These are phyloP conservation scores for Beroe ovata DNA, from an alignment of 37 sponge, comb jelly and placozoan species.

Conservation along the genomic window DNA sequence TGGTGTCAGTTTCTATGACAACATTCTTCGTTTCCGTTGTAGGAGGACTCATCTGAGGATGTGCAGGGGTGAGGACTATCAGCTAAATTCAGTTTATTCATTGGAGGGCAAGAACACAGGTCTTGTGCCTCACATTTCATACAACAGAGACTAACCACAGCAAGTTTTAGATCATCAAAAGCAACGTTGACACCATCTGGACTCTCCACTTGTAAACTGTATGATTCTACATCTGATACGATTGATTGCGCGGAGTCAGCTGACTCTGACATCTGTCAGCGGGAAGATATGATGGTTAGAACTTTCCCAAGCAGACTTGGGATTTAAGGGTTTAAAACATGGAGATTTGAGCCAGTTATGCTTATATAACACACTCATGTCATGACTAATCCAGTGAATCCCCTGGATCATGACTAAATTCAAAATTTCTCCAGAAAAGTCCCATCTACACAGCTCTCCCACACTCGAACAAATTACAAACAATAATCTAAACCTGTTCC, in stretches of 20 bases:
- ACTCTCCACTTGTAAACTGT: not conserved
- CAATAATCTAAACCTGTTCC: not conserved
- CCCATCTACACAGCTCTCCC: not conserved
- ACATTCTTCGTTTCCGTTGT: not conserved
- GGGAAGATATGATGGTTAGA: no score
- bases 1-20: not conserved
- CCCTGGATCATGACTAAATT: no score
- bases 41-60: not conserved
- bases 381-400: no score
- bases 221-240: slow-evolving; percentile 15
- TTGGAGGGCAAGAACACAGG: no score
- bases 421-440: no score
- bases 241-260: not conserved
- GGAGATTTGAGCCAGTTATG: no score
- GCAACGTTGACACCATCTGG: not conserved
- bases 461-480: not conserved
- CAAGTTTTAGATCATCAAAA: slow-evolving; percentile 21
- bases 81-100: no score
- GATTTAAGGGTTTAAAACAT: no score
- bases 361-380: no score
- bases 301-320: no score
- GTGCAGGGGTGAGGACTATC: no score
- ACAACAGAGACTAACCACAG: slow-evolving; percentile 42
- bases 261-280: not conserved
- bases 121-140: no score